Conservation (phyloP, 2,113 vertebrate species). For the Candoia aspera region DNA sequence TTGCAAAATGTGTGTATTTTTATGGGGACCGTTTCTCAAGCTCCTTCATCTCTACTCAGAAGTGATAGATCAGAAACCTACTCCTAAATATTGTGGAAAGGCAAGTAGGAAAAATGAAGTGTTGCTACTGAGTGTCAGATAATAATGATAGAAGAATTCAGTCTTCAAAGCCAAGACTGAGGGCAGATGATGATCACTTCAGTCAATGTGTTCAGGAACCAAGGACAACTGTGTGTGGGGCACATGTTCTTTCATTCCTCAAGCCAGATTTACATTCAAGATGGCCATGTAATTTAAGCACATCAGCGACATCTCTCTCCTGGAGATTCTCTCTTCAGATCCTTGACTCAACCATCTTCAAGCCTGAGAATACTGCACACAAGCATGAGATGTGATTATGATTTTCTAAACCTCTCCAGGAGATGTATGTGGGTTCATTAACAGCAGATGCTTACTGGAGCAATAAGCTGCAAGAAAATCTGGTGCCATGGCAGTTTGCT, state of each 20-base stretch:
- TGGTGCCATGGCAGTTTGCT: conserved; percentile 7
- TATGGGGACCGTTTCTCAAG: not conserved
- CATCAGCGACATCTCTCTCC: not conserved
- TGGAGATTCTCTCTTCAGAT: not conserved
- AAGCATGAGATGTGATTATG: conserved; percentile 1
- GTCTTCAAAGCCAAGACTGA: not conserved
- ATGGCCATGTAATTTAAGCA: not conserved
- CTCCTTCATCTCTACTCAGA: too few species aligned
- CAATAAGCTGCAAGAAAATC: not conserved
- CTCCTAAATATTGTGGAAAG: not conserved
- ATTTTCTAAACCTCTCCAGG: not conserved
- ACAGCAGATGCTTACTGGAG: not conserved
- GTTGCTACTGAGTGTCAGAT: not conserved
- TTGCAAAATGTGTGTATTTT: not conserved
- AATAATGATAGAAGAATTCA: not conserved
- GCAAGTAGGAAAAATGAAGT: not conserved
- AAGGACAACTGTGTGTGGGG: not conserved
- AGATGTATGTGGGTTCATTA: conserved; percentile 18
- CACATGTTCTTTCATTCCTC: not conserved
- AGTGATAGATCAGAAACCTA: not conserved
- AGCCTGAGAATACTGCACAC: not conserved
- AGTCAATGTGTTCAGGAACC: not conserved
- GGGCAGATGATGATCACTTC: not conserved
- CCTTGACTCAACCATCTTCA: not conserved
- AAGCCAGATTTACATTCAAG: not conserved